Evolutionary conservation across 2,113 vertebrate species (phyloP), one percentile per base, ranked within the genome.

Genomic region (Eublepharis macularius): DNA sequence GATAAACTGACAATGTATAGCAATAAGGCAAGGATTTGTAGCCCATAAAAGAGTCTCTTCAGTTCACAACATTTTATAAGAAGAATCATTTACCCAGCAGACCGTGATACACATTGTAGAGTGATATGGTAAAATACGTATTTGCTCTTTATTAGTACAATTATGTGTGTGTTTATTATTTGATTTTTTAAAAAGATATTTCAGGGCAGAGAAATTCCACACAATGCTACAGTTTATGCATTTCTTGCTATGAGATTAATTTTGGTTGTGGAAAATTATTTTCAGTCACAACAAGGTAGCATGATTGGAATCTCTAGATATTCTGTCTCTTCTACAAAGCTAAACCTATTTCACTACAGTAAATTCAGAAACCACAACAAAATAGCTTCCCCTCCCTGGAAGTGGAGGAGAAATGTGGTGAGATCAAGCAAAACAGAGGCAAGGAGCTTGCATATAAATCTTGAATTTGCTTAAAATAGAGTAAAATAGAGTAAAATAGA

Each of bases 161-260:
- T 45, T 83, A 73, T 87, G 82, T 88, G 85, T 32, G 21, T 79
- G 57, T 54, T 93, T 81, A 51, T 91, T 91, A 85, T 41, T 49
- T 45, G 85, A 73, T 66, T n/a, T n/a, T n/a, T n/a, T n/a, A 34
- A 66, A 34, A n/a, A 72, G 63, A 60, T 72, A 51, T 90, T 87
- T 92, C 90, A 76, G 63, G 78, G 69, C 68, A 74, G 49, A 79
- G 86, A 84, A 76, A 32, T 21, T 89, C 81, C 13, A 2, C 21
- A 84, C 79, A 93, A 80, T 80, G 72, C 77, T 84, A 83, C 73
- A 89, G 65, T 11, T 0, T 2, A 63, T 82, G 82, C 1, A 63
- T 76, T 45, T 93, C 88, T 89, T 57, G 2, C 24, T 81, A 92
- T 78, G 90, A 80, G 54, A 88, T 94, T 94, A 94, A 91, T 13